These are phyloP conservation scores for Falco novaeseelandiae DNA, from an alignment of 2,797 vertebrate genomes.

Conservation along the genomic window DNA sequence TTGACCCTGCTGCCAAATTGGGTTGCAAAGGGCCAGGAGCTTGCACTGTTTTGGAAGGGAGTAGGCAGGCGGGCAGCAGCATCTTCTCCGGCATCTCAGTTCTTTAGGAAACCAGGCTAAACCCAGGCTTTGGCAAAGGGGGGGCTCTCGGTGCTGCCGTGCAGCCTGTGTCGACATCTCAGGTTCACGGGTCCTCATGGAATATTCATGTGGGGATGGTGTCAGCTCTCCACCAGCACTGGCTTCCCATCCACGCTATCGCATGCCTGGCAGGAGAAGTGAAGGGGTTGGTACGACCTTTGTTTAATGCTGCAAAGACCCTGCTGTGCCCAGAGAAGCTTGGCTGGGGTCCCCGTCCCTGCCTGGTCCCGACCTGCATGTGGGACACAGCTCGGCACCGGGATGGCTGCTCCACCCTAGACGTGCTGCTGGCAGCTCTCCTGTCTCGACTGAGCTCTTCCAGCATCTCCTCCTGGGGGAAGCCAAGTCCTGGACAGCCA, in stretches of 20 bases:
- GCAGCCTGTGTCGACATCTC: slow-evolving; percentile 73
- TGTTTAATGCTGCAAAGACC: neutral
- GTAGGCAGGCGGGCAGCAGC: neutral
- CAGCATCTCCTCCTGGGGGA: neutral
- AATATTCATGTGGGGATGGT: slow-evolving; percentile 83
- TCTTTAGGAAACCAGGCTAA: neutral
- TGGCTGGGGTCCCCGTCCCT: accelerated
- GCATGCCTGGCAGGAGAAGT: neutral
- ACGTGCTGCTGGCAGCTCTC: neutral
- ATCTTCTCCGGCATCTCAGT: accelerated
- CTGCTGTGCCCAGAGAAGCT: neutral
- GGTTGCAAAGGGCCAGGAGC: neutral
- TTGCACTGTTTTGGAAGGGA: neutral
- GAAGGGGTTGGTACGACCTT: neutral
- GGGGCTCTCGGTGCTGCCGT: neutral
- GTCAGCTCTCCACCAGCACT: slow-evolving; percentile 77
- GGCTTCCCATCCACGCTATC: neutral
- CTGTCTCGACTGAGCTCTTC: neutral
- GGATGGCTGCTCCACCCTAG: neutral
- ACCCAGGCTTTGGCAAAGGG: neutral
- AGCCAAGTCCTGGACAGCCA: neutral
- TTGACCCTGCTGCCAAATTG: neutral
- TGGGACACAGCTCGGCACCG: neutral
- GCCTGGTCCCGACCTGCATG: accelerated
- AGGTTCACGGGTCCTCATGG: slow-evolving; percentile 82